Evolutionary conservation across 2,113 vertebrate genomes (phyloP).

Genomic region (Columba janthina): DNA sequence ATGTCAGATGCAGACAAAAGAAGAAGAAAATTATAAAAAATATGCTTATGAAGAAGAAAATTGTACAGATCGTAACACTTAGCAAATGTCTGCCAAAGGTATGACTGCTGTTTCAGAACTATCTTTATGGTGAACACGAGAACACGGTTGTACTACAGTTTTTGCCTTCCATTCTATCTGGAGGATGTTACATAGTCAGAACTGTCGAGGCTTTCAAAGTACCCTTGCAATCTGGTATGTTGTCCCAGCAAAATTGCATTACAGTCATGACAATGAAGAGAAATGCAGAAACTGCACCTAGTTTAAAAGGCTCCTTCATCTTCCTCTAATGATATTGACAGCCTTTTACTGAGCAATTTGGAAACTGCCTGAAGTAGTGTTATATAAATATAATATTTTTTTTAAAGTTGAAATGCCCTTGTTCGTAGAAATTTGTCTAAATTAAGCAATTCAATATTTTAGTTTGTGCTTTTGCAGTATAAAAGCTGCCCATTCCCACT

Average conservation of each 20-base stretch:
- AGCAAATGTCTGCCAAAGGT: not conserved
- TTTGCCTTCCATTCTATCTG: not conserved
- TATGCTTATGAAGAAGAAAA: not conserved
- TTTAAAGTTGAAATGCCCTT: not conserved
- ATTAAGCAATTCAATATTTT: not conserved
- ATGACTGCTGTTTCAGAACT: not conserved
- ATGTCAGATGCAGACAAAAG: not conserved
- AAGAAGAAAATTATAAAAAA: not conserved
- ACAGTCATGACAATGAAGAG: not conserved
- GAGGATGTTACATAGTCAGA: not conserved
- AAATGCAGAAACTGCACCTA: not conserved
- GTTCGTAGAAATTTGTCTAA: not conserved
- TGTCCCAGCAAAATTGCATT: not conserved
- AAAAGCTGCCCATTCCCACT: not conserved
- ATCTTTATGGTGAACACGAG: not conserved
- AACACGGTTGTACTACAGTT: not conserved
- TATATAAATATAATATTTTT: not conserved
- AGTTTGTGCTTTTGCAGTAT: not conserved
- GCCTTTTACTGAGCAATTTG: not conserved
- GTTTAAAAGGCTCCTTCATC: not conserved
- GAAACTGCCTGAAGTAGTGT: not conserved
- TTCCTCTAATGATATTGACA: not conserved
- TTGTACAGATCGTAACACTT: not conserved
- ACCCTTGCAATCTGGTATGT: not conserved
- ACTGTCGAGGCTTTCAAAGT: not conserved